Evolutionary conservation across 1,140 invertebrate genomes (phyloP).

Genomic region (Maniola jurtina): DNA sequence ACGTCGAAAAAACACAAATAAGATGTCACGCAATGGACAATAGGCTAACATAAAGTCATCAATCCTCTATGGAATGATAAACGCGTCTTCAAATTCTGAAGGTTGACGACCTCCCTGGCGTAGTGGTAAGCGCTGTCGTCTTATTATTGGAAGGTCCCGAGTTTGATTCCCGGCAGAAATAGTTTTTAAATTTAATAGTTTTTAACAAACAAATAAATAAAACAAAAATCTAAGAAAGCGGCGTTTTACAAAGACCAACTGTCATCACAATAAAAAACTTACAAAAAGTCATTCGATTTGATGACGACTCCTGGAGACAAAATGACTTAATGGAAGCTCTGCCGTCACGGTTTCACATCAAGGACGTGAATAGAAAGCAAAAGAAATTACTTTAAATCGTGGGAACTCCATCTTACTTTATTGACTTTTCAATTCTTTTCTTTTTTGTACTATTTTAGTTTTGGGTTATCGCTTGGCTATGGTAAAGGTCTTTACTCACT

Average conservation of each 20-base stretch:
- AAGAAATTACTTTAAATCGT: background rate
- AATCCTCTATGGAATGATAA: background rate
- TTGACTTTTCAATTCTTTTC: background rate
- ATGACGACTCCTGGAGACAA: conserved; percentile 19
- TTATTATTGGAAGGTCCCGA: too few relatives aligned
- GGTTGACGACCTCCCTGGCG: too few relatives aligned
- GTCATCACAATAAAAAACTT: conserved; percentile 17
- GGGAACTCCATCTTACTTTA: background rate
- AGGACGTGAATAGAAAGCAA: background rate
- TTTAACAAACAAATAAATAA: too few relatives aligned
- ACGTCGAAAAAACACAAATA: conserved; percentile 35
- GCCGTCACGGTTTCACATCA: conserved; percentile 15
- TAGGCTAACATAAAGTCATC: conserved; percentile 9
- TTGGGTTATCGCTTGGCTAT: too few relatives aligned
- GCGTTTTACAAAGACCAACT: conserved; percentile 19
- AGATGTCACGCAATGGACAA: conserved; percentile 41
- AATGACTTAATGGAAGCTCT: conserved; percentile 31
- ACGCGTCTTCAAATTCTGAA: too few relatives aligned
- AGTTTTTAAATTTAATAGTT: too few relatives aligned
- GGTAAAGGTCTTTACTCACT: too few relatives aligned
- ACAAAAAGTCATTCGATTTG: conserved; percentile 26
- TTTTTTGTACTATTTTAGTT: background rate
- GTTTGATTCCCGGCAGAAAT: too few relatives aligned
- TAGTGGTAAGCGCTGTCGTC: too few relatives aligned
- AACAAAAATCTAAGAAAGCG: conserved; percentile 7